Evolutionary conservation across 2,797 vertebrate species (phyloP).

Genomic region (Sparidentex hasta): DNA sequence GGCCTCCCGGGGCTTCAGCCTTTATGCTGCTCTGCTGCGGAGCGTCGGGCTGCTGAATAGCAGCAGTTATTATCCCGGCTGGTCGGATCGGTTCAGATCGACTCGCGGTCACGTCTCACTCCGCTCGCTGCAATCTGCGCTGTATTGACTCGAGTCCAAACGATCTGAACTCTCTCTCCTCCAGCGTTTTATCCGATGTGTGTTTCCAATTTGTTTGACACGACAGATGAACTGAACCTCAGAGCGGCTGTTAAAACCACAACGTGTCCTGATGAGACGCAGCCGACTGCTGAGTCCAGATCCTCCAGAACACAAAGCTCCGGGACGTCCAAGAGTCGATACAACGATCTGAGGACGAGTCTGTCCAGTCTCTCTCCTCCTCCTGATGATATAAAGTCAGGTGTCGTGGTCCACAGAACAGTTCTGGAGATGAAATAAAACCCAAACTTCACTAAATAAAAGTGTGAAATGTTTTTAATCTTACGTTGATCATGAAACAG

Average conservation of each 20-base stretch:
- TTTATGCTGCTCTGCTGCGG: constrained; percentile 48
- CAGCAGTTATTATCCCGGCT: constrained; percentile 38
- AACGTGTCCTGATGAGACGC: no score
- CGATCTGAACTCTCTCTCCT: not conserved
- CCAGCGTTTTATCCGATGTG: not conserved
- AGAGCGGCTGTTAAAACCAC: not conserved
- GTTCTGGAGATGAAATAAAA: no score
- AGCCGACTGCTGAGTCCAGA: no score
- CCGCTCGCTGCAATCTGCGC: not conserved
- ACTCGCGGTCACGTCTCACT: constrained; percentile 4
- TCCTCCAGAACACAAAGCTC: no score
- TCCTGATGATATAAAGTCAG: no score
- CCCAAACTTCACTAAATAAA: no score
- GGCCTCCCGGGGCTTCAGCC: constrained; percentile 40
- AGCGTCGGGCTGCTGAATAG: constrained; percentile 42
- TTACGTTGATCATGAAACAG: no score
- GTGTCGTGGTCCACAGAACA: no score
- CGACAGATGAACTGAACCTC: not conserved
- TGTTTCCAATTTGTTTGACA: not conserved
- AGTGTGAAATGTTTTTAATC: no score
- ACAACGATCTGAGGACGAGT: no score
- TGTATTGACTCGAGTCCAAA: not conserved
- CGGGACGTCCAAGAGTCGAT: no score
- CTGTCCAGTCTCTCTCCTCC: no score
- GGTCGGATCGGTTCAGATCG: constrained; percentile 10